A percentile compares a stretch with the other conserved stretches of the same genome.
phyloP scores from a whole-genome alignment of 92 coral and sea anemone species.

The Blastomussa wellsi region DNA sequence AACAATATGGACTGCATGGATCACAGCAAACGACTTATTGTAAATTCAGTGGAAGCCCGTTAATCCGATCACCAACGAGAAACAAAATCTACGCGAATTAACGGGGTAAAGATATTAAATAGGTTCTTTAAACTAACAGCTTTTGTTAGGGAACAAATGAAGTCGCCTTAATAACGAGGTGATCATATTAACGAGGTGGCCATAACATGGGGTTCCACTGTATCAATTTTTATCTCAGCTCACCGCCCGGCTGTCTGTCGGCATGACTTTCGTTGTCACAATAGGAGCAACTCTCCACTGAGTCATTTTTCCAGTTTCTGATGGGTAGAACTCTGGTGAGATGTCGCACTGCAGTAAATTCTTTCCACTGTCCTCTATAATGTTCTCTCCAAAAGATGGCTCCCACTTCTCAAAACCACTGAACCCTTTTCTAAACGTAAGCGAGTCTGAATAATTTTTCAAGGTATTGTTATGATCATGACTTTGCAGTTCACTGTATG shows the following conservation, averaged over 20 bases:
- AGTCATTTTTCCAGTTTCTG: neutral
- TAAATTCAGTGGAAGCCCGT: too few species aligned
- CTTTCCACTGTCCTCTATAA: neutral
- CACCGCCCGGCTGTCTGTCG: constrained; percentile 29
- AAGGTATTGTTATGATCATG: neutral
- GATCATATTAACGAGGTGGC: too few species aligned
- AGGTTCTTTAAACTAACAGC: too few species aligned
- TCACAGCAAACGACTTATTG: too few species aligned
- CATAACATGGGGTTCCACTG: too few species aligned
- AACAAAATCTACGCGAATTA: too few species aligned
- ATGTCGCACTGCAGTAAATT: neutral
- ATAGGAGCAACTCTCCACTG: constrained; percentile 11
- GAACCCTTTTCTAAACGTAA: neutral
- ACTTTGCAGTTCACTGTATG: constrained; percentile 12
- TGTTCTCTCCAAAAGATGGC: neutral
- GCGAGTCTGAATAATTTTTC: neutral
- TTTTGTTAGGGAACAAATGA: too few species aligned
- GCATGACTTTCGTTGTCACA: constrained; percentile 31
- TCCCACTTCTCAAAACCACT: neutral
- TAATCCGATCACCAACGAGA: too few species aligned
- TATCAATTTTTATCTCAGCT: neutral
- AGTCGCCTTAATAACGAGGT: too few species aligned
- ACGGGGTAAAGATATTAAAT: too few species aligned
- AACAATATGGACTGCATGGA: too few species aligned
- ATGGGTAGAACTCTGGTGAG: constrained; percentile 40